Conservation (phyloP, 2,113 vertebrate genomes). For the Hydropotes inermis region DNA sequence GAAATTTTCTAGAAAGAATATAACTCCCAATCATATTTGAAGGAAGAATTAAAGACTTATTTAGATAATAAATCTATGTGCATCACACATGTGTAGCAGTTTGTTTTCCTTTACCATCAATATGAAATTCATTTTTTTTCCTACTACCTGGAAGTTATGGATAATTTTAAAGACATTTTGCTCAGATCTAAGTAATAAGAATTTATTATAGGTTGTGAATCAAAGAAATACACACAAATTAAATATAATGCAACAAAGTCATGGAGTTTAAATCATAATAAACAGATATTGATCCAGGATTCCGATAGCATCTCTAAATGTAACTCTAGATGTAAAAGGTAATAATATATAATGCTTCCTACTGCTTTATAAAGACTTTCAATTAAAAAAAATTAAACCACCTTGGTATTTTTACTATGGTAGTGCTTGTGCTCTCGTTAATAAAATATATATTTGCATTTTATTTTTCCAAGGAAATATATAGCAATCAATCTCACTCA, state of each 20-base stretch:
- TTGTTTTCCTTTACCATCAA: slow-evolving; percentile 45
- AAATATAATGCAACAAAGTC: slow-evolving; percentile 12
- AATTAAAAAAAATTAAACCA: slow-evolving; percentile 39
- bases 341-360: background rate
- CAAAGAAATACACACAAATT: slow-evolving; percentile 41
- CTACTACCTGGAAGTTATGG: background rate
- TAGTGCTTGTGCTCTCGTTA: slow-evolving; percentile 35
- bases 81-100: background rate
- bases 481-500: slow-evolving; percentile 39
- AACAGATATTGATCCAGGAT: background rate
- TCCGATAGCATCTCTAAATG: background rate
- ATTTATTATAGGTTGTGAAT: slow-evolving; percentile 31
- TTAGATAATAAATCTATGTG: background rate
- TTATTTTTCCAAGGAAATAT: slow-evolving; percentile 46
- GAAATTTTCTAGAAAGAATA: background rate
- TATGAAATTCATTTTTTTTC: slow-evolving; percentile 27
- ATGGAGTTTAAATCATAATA: slow-evolving; percentile 38
- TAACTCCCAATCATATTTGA: background rate
- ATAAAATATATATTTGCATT: slow-evolving; percentile 48
- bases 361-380: slow-evolving; percentile 1
- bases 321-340: background rate
- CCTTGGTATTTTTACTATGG: slow-evolving; percentile 25
- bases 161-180: slow-evolving; percentile 54
- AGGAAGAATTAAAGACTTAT: background rate
- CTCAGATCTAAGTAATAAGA: slow-evolving; percentile 23